These are phyloP conservation scores for Diachrysia chrysitis DNA, from an alignment of 2,888 invertebrate genomes.

Conservation along the genomic window DNA sequence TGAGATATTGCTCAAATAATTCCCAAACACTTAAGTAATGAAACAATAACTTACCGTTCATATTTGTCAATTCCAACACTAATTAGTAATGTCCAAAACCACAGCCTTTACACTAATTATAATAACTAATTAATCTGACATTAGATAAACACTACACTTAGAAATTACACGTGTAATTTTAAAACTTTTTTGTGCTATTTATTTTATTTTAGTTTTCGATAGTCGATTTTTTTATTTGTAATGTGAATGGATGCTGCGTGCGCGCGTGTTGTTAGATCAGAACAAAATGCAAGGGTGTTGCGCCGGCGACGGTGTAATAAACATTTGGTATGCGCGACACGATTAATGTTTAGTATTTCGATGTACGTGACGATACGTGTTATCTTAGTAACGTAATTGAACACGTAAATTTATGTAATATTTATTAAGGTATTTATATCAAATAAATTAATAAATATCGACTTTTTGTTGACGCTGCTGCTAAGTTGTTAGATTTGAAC, in stretches of 20 bases:
- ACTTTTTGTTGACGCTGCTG: not conserved
- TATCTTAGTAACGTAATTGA: slow-evolving; percentile 21
- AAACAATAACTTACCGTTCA: slow-evolving; percentile 56
- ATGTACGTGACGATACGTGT: slow-evolving; percentile 50
- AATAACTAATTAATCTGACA: slow-evolving; percentile 22
- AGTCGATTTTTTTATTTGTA: slow-evolving; percentile 14
- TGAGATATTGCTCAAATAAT: slow-evolving; percentile 13
- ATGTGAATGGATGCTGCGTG: slow-evolving; percentile 51
- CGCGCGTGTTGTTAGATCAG: slow-evolving; percentile 59
- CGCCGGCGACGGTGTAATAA: slow-evolving; percentile 62
- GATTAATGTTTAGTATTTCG: slow-evolving; percentile 49
- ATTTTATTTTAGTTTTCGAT: slow-evolving; percentile 12
- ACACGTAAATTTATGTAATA: slow-evolving; percentile 1
- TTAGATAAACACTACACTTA: slow-evolving; percentile 43
- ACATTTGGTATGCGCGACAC: slow-evolving; percentile 49
- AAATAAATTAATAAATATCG: not conserved
- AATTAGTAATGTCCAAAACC: slow-evolving; percentile 41
- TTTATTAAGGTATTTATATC: not conserved
- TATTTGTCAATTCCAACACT: slow-evolving; percentile 53
- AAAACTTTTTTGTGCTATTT: slow-evolving; percentile 9
- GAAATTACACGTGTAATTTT: slow-evolving; percentile 32
- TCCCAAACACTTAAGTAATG: slow-evolving; percentile 22
- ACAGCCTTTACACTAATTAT: slow-evolving; percentile 42
- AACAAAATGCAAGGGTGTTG: slow-evolving; percentile 62
- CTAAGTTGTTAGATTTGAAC: not conserved